Percentiles rank a stretch among this genome's conserved stretches.
Evolutionary conservation across 2,113 vertebrate genomes (phyloP).

Genomic region (Microtus ochrogaster): DNA sequence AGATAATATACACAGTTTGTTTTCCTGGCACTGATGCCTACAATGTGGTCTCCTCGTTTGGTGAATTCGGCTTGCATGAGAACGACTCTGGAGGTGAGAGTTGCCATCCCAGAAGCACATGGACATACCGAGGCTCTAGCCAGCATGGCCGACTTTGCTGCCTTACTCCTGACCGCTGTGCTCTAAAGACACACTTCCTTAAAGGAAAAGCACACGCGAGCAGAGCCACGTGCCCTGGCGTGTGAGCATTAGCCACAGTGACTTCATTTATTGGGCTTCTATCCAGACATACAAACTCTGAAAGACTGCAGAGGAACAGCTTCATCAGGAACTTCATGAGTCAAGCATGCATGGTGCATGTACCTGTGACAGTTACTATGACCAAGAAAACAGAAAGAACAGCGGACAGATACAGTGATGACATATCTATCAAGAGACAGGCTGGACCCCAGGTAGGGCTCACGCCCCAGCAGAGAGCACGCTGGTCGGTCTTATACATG

Average conservation of each 20-base stretch:
- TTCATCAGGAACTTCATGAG: not conserved
- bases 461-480: not conserved
- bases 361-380: not conserved
- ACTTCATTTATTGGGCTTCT: not conserved
- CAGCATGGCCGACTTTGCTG: not conserved
- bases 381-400: not conserved
- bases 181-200: slow-evolving; percentile 57
- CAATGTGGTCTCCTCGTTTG: not conserved
- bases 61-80: not conserved
- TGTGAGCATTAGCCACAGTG: not conserved
- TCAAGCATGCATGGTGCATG: not conserved
- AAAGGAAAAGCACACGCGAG: not conserved
- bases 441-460: not conserved
- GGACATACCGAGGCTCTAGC: slow-evolving; percentile 28
- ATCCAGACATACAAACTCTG: not conserved
- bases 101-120: slow-evolving; percentile 60
- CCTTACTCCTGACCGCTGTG: slow-evolving; percentile 28
- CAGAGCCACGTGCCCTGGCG: not conserved
- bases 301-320: not conserved
- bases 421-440: not conserved
- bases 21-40: slow-evolving; percentile 20
- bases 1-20: not conserved
- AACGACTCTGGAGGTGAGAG: slow-evolving; percentile 40
- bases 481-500: not conserved
- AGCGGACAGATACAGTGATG: not conserved